These are phyloP conservation scores for Hirtodrosophila histrioides DNA, from an alignment of 2,888 invertebrate genomes.

Conservation along the genomic window DNA sequence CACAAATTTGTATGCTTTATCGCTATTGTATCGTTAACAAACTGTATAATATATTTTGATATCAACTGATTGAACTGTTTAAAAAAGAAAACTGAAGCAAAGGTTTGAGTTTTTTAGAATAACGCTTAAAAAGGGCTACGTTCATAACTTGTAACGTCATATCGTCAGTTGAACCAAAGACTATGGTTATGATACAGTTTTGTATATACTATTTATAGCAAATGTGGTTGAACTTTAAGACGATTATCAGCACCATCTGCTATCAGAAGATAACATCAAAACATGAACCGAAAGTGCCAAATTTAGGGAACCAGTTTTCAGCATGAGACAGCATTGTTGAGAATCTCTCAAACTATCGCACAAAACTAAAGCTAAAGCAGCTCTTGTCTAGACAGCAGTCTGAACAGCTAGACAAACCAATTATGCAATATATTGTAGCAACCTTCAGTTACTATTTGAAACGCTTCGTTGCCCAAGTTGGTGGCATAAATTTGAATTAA, in stretches of 20 bases:
- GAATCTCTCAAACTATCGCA: conserved; percentile 4
- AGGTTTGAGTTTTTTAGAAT: no score
- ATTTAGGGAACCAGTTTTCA: conserved; percentile 25
- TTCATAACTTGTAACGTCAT: no score
- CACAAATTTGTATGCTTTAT: no score
- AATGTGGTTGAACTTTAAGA: conserved; percentile 11
- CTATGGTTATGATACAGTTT: conserved; percentile 17
- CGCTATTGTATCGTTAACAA: no score
- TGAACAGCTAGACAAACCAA: conserved; percentile 1
- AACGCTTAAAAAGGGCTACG: no score
- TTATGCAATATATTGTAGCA: conserved; percentile 33
- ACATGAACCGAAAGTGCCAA: conserved; percentile 10
- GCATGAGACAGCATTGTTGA: conserved; percentile 13
- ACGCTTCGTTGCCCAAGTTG: conserved; percentile 43
- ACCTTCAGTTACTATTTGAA: conserved; percentile 39
- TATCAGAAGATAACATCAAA: conserved; percentile 23
- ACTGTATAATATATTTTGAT: no score
- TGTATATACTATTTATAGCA: background rate
- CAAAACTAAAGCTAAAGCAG: background rate
- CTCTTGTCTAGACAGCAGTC: conserved; percentile 14
- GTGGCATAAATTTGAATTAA: conserved; percentile 60
- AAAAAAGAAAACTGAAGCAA: no score
- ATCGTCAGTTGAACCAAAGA: background rate
- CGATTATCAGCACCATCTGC: conserved; percentile 10
- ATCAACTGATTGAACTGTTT: no score